Evolutionary conservation across 2,113 vertebrate genomes (phyloP).

Genomic region (Microcebus lehilahytsara): DNA sequence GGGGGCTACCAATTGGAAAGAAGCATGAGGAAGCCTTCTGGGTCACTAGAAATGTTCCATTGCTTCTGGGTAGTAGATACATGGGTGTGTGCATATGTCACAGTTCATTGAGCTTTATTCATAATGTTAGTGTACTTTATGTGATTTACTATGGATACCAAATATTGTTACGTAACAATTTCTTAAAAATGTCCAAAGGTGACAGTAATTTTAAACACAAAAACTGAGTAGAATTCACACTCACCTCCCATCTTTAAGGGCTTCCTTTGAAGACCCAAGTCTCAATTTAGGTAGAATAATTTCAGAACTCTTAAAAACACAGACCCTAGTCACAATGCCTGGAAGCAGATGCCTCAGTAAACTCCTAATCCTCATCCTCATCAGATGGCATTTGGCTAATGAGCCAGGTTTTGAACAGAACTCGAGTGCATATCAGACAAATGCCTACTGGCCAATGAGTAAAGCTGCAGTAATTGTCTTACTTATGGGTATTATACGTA

Average conservation of each 20-base stretch:
- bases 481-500: conserved; percentile 30
- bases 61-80: neutral
- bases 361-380: neutral
- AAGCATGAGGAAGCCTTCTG: neutral
- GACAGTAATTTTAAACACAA: neutral
- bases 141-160: neutral
- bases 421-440: neutral
- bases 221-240: neutral
- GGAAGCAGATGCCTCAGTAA: neutral
- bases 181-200: neutral
- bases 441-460: neutral
- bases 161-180: neutral
- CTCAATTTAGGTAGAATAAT: neutral
- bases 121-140: neutral
- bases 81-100: neutral
- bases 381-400: conserved; percentile 21
- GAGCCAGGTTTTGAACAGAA: neutral
- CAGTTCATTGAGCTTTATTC: neutral
- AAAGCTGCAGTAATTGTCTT: conserved; percentile 35
- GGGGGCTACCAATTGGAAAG: neutral
- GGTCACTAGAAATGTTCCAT: neutral
- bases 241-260: neutral
- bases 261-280: neutral
- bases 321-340: neutral
- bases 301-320: neutral